Evolutionary conservation across 2,797 vertebrate genomes (phyloP).

Genomic region (Gila robusta): DNA sequence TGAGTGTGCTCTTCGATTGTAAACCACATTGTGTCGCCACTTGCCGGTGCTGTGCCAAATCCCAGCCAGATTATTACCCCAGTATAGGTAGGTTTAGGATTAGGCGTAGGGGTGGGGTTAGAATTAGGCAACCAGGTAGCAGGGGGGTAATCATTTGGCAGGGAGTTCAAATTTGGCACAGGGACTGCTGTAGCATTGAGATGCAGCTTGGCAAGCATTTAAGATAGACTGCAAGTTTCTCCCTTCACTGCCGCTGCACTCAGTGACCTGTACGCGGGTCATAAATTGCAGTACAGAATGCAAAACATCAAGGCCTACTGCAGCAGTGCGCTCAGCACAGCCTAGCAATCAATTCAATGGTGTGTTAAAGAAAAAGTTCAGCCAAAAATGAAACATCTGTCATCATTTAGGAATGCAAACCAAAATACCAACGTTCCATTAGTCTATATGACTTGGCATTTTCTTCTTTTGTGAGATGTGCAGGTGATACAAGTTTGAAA

Average conservation of each 20-base stretch:
- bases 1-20: not conserved
- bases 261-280: conserved; percentile 36
- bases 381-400: conserved; percentile 17
- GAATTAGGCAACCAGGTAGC: not conserved
- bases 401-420: not conserved
- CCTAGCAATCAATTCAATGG: not conserved
- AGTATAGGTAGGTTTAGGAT: not conserved
- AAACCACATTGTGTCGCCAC: not conserved
- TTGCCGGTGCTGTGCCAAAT: not conserved
- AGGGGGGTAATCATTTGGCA: not conserved
- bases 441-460: not conserved
- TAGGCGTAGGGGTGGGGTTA: no score
- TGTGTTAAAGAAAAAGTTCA: not conserved
- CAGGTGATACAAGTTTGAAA: not conserved
- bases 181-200: not conserved
- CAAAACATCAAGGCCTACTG: conserved; percentile 8
- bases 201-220: conserved; percentile 27
- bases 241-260: conserved; percentile 33
- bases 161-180: not conserved
- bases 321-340: not conserved
- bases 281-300: conserved; percentile 37
- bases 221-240: conserved; percentile 35
- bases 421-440: not conserved
- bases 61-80: not conserved
- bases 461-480: not conserved